These are phyloP conservation scores for Eulemur mongoz DNA, from an alignment of 2,797 vertebrate genomes.

Conservation along the genomic window DNA sequence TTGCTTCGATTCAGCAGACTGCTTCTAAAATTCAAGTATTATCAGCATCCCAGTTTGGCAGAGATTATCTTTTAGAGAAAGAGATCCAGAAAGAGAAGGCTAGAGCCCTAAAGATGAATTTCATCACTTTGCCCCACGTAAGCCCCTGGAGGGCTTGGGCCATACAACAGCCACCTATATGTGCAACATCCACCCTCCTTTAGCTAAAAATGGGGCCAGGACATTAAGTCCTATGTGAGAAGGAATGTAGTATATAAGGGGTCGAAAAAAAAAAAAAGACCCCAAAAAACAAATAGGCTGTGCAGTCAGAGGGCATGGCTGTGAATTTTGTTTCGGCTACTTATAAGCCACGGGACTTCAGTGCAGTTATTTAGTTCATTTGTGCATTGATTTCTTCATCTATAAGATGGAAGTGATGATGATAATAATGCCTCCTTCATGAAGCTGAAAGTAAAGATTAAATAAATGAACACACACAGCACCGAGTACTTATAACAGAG, in stretches of 20 bases:
- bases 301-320: background rate
- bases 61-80: background rate
- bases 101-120: background rate
- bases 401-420: background rate
- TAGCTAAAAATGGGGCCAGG: background rate
- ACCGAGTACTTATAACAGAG: background rate
- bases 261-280: background rate
- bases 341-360: background rate
- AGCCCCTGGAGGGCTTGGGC: background rate
- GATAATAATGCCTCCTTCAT: background rate
- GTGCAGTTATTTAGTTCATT: background rate
- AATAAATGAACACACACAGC: background rate
- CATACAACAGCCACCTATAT: background rate
- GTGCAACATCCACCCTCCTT: background rate
- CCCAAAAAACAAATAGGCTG: background rate
- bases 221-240: background rate
- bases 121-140: background rate
- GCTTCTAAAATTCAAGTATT: background rate
- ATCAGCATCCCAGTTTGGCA: background rate
- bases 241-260: background rate
- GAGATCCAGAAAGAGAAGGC: background rate
- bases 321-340: background rate
- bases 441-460: background rate
- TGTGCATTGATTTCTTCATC: background rate
- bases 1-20: background rate